Percentiles rank a stretch among this genome's conserved stretches.
These are phyloP conservation scores for Brachionus sp. DNA, from an alignment of 1,140 invertebrate species.

Conservation along the genomic window DNA sequence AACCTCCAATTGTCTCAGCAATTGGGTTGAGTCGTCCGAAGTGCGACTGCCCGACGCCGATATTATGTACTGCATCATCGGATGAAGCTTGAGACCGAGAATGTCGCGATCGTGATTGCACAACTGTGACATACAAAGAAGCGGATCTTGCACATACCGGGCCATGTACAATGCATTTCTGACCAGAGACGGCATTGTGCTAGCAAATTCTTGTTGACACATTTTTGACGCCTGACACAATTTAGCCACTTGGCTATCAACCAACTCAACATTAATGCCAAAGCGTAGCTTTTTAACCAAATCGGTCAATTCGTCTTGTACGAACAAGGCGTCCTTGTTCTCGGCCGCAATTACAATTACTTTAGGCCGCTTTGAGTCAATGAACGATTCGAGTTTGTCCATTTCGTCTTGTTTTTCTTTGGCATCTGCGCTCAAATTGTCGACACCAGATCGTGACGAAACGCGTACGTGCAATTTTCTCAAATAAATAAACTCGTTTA, in stretches of 20 bases:
- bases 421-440: background rate
- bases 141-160: slow-evolving; percentile 85
- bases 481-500: background rate
- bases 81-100: slow-evolving; percentile 83
- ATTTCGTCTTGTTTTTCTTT: slow-evolving; percentile 71
- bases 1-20: slow-evolving; percentile 66
- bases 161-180: slow-evolving; percentile 87
- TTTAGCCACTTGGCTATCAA: slow-evolving; percentile 82
- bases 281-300: slow-evolving; percentile 61
- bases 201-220: slow-evolving; percentile 67
- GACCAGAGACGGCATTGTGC: slow-evolving; percentile 81
- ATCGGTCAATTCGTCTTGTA: slow-evolving; percentile 72
- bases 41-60: background rate
- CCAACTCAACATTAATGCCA: slow-evolving; percentile 80
- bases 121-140: slow-evolving; percentile 90
- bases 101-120: slow-evolving; percentile 93
- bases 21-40: background rate
- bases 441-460: background rate
- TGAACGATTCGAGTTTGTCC: slow-evolving; percentile 75
- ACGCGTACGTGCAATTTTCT: background rate
- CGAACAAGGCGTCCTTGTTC: slow-evolving; percentile 69
- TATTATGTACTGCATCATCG: slow-evolving; percentile 65
- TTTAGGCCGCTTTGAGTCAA: slow-evolving; percentile 85
- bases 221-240: slow-evolving; percentile 50
- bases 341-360: slow-evolving; percentile 84